phyloP scores from a whole-genome alignment of 2,113 vertebrate species.

The Parus major region DNA sequence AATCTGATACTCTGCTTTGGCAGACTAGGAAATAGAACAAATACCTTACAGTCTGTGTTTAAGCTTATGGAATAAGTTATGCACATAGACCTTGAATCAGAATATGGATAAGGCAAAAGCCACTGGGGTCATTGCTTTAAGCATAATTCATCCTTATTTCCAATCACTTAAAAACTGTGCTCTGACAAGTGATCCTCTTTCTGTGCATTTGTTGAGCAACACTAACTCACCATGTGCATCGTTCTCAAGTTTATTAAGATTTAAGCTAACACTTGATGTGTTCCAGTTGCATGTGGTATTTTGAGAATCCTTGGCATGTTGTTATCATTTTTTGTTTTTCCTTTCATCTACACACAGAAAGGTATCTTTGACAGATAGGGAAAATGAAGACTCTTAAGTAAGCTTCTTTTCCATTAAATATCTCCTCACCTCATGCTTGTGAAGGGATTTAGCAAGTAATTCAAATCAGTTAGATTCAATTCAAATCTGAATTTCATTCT shows the following conservation, averaged over 20 bases:
- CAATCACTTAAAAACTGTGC: neutral
- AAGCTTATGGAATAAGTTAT: neutral
- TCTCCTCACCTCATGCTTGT: neutral
- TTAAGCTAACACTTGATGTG: neutral
- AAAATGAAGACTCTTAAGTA: neutral
- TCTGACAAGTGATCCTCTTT: neutral
- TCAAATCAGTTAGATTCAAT: no score
- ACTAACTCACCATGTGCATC: neutral
- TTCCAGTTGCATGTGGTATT: neutral
- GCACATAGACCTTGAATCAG: neutral
- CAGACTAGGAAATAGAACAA: neutral
- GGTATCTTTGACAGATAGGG: neutral
- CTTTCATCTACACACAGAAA: neutral
- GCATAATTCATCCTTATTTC: neutral
- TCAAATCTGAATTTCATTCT: neutral
- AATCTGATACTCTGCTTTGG: neutral
- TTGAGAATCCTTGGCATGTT: conserved; percentile 17
- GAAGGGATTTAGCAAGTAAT: neutral
- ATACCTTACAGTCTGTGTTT: neutral
- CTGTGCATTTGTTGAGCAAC: neutral
- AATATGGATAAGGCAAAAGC: neutral
- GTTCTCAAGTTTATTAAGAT: neutral
- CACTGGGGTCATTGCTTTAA: neutral
- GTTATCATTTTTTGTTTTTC: neutral
- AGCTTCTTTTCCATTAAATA: neutral